phyloP scores from a whole-genome alignment of 2,113 vertebrate species.

The Perognathus longimembris region DNA sequence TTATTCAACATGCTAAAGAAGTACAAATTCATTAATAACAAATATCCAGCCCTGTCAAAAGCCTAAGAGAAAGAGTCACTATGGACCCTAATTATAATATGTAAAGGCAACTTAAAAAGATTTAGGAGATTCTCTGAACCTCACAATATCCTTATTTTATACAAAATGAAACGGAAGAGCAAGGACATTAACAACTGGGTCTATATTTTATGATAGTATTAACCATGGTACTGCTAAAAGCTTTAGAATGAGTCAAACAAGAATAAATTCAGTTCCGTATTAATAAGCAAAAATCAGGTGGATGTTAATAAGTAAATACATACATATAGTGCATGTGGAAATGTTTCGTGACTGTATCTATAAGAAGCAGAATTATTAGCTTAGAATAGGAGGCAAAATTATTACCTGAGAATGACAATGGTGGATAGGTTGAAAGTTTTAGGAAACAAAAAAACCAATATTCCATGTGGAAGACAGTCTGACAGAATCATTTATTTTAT shows the following conservation, averaged over 20 bases:
- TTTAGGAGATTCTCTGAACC: background rate
- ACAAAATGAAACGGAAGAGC: constrained; percentile 48
- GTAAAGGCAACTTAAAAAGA: background rate
- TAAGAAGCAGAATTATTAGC: background rate
- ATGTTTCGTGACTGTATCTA: background rate
- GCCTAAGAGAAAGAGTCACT: background rate
- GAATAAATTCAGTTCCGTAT: background rate
- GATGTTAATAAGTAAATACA: background rate
- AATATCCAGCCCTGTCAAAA: constrained; percentile 73
- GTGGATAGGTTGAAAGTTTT: background rate
- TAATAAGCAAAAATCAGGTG: background rate
- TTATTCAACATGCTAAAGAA: constrained; percentile 74
- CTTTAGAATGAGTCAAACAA: background rate
- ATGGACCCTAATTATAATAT: background rate
- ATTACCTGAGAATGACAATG: background rate
- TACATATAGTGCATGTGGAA: too few relatives aligned
- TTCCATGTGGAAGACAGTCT: background rate
- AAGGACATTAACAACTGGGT: too few relatives aligned
- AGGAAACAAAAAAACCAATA: background rate
- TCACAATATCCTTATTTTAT: background rate
- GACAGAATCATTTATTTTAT: background rate
- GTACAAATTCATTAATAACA: constrained; percentile 82
- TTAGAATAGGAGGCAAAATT: background rate
- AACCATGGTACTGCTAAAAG: background rate
- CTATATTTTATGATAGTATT: background rate